Conservation (phyloP, 2,797 vertebrate genomes). For the Bradypus variegatus region DNA sequence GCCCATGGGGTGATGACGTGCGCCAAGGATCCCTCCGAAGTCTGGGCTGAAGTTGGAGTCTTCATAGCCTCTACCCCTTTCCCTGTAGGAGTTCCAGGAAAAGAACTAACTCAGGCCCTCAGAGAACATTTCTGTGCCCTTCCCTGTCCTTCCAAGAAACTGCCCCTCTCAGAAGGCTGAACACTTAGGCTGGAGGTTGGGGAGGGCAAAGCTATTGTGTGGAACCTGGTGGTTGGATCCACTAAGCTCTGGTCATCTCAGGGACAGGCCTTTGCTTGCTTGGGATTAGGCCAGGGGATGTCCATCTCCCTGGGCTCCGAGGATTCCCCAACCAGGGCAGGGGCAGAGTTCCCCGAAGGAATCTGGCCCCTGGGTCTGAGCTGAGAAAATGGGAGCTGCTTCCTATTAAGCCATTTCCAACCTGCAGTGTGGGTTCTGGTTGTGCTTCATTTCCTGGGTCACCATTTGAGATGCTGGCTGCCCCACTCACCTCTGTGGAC, state of each 20-base stretch:
- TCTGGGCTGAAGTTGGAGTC: not conserved
- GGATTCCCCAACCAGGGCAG: not conserved
- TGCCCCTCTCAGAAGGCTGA: not conserved
- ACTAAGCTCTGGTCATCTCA: not conserved
- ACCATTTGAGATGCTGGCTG: constrained; percentile 53
- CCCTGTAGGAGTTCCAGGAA: not conserved
- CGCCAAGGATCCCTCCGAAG: not conserved
- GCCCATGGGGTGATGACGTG: rapidly evolving
- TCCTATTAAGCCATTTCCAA: constrained; percentile 32
- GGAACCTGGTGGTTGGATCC: not conserved
- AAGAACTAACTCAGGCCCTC: not conserved
- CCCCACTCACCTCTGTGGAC: constrained; percentile 61
- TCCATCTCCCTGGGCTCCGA: not conserved
- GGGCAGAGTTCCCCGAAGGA: not conserved
- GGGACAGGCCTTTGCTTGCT: not conserved
- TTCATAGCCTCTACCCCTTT: not conserved
- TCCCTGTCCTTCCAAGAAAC: not conserved
- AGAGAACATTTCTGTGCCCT: not conserved
- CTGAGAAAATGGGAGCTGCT: constrained; percentile 32
- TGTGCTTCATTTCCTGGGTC: constrained; percentile 51
- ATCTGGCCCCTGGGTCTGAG: not conserved
- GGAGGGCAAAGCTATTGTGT: not conserved
- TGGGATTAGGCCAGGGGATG: not conserved
- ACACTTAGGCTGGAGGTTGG: not conserved
- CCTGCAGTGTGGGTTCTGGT: constrained; percentile 48